These are phyloP conservation scores for Puma concolor DNA, from an alignment of 2,113 vertebrate genomes.

Conservation along the genomic window DNA sequence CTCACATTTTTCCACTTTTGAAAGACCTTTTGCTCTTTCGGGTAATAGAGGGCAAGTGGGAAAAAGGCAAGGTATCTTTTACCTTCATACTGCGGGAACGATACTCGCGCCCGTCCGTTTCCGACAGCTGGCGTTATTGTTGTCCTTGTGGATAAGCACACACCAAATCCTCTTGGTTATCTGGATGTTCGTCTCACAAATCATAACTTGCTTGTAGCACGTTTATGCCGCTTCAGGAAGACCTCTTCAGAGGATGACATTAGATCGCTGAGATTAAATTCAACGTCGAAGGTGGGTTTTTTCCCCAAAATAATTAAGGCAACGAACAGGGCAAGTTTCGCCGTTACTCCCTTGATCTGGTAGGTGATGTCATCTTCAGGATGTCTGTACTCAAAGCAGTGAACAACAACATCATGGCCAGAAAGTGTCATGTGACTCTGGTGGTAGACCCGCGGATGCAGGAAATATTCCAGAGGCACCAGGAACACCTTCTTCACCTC, in stretches of 20 bases:
- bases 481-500: constrained; percentile 94
- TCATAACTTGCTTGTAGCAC: constrained; percentile 89
- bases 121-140: not conserved
- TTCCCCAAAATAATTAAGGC: constrained; percentile 86
- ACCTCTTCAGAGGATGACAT: constrained; percentile 76
- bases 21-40: constrained; percentile 9
- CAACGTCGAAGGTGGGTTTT: constrained; percentile 88
- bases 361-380: constrained; percentile 81
- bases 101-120: not conserved
- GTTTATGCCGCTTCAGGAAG: constrained; percentile 58
- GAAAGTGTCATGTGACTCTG: fast-evolving
- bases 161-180: not conserved
- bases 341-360: constrained; percentile 93
- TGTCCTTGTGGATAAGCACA: not conserved
- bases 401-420: constrained; percentile 19
- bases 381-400: constrained; percentile 89
- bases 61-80: not conserved
- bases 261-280: constrained; percentile 86
- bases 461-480: constrained; percentile 92
- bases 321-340: constrained; percentile 87
- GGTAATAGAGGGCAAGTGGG: not conserved
- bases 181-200: not conserved
- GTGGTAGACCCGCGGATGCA: constrained; percentile 83
- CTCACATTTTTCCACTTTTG: not conserved
- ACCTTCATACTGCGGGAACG: not conserved